A percentile compares a stretch with the other conserved stretches of the same genome.
Conservation (phyloP, 2,113 vertebrate species). For the Anhinga rufa region DNA sequence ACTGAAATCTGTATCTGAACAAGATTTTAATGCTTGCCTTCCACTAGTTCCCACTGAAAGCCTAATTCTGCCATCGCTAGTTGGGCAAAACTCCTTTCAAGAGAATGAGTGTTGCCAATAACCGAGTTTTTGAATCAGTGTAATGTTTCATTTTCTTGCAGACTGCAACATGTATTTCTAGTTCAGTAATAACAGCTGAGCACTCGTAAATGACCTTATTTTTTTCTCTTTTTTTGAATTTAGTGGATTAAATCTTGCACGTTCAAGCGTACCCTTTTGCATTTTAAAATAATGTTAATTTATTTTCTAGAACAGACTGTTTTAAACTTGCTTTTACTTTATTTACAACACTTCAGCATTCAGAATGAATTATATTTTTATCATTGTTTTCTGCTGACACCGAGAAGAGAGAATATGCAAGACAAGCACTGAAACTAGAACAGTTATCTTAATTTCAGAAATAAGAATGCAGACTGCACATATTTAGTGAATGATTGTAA, state of each 20-base stretch:
- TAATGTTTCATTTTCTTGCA: not conserved
- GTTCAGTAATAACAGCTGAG: not conserved
- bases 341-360: not conserved
- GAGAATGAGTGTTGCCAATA: not conserved
- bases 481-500: not conserved
- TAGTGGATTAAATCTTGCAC: not conserved
- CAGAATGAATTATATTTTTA: not conserved
- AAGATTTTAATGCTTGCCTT: not conserved
- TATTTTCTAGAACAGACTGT: not conserved
- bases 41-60: not conserved
- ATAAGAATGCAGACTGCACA: not conserved
- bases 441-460: not conserved
- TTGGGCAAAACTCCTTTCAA: not conserved
- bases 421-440: not conserved
- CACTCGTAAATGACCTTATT: not conserved
- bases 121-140: not conserved
- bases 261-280: not conserved
- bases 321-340: not conserved
- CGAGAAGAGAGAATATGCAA: not conserved
- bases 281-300: not conserved
- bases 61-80: not conserved
- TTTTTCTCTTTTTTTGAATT: not conserved
- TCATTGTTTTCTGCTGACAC: not conserved
- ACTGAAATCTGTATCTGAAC: not conserved
- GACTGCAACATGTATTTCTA: not conserved